phyloP scores from a whole-genome alignment of 2,797 vertebrate species.

The Ctenopoma kingsleyae region DNA sequence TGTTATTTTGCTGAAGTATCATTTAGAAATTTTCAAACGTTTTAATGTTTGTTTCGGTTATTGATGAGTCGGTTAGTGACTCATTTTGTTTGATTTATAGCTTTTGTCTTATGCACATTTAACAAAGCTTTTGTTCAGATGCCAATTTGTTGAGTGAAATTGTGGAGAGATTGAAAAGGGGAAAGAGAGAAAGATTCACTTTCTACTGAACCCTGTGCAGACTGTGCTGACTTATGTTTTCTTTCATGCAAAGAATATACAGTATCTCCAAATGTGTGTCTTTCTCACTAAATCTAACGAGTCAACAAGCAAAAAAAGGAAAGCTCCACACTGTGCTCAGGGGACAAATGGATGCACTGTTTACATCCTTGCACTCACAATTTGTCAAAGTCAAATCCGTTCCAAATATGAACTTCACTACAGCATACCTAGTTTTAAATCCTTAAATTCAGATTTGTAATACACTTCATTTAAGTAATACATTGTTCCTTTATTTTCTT shows the following conservation, averaged over 20 bases:
- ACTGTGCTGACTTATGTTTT: slow-evolving; percentile 9
- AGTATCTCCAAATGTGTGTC: slow-evolving; percentile 28
- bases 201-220: slow-evolving; percentile 18
- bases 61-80: background rate
- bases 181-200: background rate
- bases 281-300: background rate
- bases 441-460: slow-evolving; percentile 3
- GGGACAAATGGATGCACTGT: slow-evolving; percentile 21
- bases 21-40: slow-evolving; percentile 31
- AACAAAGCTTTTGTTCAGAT: background rate
- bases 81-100: slow-evolving; percentile 7
- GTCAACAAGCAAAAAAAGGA: slow-evolving; percentile 2
- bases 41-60: slow-evolving; percentile 15
- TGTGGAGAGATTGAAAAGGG: slow-evolving; percentile 5
- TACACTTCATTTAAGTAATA: background rate
- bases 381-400: background rate
- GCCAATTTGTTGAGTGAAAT: slow-evolving; percentile 7
- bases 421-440: background rate
- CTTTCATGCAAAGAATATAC: slow-evolving; percentile 34
- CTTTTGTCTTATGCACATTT: background rate
- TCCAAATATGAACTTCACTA: background rate
- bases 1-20: slow-evolving; percentile 51
- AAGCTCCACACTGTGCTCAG: slow-evolving; percentile 12
- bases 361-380: slow-evolving; percentile 11
- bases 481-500: background rate